These are phyloP conservation scores for Scarus forsteni DNA, from an alignment of 2,797 vertebrate species.

Conservation along the genomic window DNA sequence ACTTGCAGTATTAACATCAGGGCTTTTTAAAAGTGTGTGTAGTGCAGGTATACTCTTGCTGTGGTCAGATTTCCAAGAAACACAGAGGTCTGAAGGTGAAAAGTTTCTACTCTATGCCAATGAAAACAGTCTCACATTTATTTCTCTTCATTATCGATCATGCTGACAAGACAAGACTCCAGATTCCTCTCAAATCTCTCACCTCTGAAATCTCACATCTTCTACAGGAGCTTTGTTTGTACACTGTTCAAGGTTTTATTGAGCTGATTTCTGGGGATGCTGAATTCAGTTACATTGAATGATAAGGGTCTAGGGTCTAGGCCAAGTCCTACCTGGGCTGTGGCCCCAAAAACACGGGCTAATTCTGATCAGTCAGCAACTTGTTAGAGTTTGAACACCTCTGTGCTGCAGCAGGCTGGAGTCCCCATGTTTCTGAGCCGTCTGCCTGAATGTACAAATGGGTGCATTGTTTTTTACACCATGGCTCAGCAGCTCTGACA, in stretches of 20 bases:
- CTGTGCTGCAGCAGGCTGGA: too few species aligned
- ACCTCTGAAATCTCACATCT: conserved; percentile 13
- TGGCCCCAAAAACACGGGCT: too few species aligned
- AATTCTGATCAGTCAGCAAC: too few species aligned
- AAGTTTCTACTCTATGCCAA: neutral
- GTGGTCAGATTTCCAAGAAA: neutral
- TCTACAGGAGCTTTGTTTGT: conserved; percentile 2
- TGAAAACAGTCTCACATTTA: conserved; percentile 5
- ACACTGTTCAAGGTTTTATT: conserved; percentile 15
- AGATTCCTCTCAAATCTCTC: conserved; percentile 9
- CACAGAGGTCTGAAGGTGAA: neutral
- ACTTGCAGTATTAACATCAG: too few species aligned
- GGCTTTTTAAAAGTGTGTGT: neutral
- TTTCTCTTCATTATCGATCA: conserved; percentile 12
- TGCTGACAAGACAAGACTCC: conserved; percentile 4
- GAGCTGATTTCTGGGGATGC: neutral
- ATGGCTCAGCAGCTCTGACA: too few species aligned
- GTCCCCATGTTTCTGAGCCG: too few species aligned
- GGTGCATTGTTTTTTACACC: too few species aligned
- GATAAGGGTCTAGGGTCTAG: too few species aligned
- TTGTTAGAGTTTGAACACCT: too few species aligned
- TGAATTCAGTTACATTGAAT: conserved; percentile 21
- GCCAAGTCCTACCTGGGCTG: too few species aligned
- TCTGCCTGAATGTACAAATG: too few species aligned
- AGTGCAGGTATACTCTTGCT: neutral